Evolutionary conservation across 2,797 vertebrate species (phyloP).

Genomic region (Acomys russatus): DNA sequence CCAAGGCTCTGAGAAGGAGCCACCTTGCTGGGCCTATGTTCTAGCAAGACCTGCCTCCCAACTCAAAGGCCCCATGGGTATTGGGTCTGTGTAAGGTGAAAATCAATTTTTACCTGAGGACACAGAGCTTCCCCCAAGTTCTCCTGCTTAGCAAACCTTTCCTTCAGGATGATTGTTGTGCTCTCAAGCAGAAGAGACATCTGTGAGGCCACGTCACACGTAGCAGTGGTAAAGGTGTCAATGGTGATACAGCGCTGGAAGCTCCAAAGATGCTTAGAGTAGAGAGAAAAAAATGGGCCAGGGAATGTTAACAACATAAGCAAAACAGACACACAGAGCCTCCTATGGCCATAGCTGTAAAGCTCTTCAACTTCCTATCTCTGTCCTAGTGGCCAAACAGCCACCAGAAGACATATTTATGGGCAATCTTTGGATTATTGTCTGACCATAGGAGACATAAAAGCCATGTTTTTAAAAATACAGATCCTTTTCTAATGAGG

Average conservation of each 20-base stretch:
- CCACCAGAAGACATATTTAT: neutral
- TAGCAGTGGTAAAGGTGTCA: accelerated
- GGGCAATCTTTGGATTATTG: neutral
- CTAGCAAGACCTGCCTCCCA: neutral
- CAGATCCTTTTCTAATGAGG: neutral
- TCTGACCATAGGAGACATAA: neutral
- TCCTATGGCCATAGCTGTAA: neutral
- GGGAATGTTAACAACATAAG: neutral
- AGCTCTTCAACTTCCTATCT: neutral
- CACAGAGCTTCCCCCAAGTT: neutral
- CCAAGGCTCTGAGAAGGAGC: neutral
- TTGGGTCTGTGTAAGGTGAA: neutral
- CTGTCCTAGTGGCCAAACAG: neutral
- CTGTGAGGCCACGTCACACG: accelerated
- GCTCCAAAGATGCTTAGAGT: neutral
- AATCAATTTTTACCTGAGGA: neutral
- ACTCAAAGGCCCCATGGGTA: accelerated
- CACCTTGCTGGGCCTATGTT: neutral
- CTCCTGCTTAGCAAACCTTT: neutral
- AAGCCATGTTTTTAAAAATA: neutral
- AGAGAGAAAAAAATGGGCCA: neutral
- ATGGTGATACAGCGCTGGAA: neutral
- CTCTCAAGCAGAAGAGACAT: neutral
- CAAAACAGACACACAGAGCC: neutral
- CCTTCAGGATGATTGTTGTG: neutral